Conservation (phyloP, 2,113 vertebrate species). For the Poicephalus meyeri region DNA sequence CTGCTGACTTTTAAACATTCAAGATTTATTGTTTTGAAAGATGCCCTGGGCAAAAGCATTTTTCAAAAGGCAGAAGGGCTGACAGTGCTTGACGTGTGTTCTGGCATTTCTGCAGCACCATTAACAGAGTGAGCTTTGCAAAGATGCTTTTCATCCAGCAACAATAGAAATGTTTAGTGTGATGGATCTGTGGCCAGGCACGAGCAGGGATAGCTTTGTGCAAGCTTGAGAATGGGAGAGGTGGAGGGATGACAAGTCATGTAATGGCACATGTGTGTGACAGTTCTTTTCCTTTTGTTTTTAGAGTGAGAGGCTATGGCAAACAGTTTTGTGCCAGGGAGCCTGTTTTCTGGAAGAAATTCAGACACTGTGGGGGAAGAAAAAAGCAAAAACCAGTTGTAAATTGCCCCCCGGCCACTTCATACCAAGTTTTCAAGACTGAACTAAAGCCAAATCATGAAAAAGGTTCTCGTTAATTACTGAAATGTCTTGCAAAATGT, state of each 20-base stretch:
- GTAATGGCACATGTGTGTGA: neutral
- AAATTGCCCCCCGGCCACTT: neutral
- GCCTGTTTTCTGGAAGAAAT: neutral
- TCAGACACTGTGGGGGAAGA: neutral
- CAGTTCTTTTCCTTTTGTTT: slow-evolving; percentile 25
- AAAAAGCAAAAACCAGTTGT: neutral
- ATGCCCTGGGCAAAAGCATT: neutral
- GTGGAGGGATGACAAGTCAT: neutral
- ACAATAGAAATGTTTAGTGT: neutral
- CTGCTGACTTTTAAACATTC: neutral
- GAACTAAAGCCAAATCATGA: neutral
- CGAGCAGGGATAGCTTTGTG: neutral
- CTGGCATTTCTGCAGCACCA: neutral
- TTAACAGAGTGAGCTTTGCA: slow-evolving; percentile 14
- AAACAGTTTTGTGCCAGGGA: neutral
- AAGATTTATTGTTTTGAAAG: slow-evolving; percentile 31
- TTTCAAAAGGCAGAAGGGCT: neutral
- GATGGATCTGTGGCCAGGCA: neutral
- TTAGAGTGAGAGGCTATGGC: neutral
- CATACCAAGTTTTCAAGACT: neutral
- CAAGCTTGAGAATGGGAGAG: neutral
- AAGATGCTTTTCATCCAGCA: neutral
- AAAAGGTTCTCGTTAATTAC: neutral
- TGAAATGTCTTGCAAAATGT: neutral
- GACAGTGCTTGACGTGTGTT: neutral